Evolutionary conservation across 2,797 vertebrate genomes (phyloP), one percentile per base, ranked within the genome.

Genomic region (Argentina silus): DNA sequence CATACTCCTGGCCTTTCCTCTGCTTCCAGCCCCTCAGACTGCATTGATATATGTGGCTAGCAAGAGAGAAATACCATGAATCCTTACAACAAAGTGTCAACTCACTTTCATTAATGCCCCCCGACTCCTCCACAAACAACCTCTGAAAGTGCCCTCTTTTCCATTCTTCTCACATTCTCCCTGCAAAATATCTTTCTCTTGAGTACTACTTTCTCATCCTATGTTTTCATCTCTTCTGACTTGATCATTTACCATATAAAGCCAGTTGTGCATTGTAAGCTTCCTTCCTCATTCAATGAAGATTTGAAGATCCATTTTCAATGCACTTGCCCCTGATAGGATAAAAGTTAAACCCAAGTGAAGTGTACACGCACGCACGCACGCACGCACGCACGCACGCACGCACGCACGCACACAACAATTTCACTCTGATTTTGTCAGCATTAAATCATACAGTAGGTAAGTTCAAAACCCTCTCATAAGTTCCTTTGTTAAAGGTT

Each of bases 41-140:
- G 95, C 91, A 92, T 91, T 93, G 93, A 95, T 94, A 87, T 87
- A 88, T 84, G 89, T 86, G 79, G 90, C 88, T 91, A 93, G 90
- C 84, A 88, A 94, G 90, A 96, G 88, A 93, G 86, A 94, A 87
- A 93, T 89, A 93, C 91, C 91, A 92, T 93, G 90, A 95, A 95
- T 90, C 87, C 85, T 85, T 79, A 64, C 79, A 88, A 84, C 84
- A 82, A 72, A 62, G 78, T 74, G 70, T 79, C 82, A 88, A 71
- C 78, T 74, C 50, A 50, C 45, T 80, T 70, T 81, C 53, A 59
- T 81, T 73, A 61, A 61, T 57, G 76, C 43, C 56, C 78, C 78
- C 64, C 6, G 6, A 63, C 75, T 81, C 80, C n/a, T 77, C 75
- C 62, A 57, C 44, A 74, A 44, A 23, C 15, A 19, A 45, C 45